A percentile compares a stretch with the other conserved stretches of the same genome.
phyloP scores from a whole-genome alignment of 2,113 vertebrate genomes.

The Lichenostomus cassidix region DNA sequence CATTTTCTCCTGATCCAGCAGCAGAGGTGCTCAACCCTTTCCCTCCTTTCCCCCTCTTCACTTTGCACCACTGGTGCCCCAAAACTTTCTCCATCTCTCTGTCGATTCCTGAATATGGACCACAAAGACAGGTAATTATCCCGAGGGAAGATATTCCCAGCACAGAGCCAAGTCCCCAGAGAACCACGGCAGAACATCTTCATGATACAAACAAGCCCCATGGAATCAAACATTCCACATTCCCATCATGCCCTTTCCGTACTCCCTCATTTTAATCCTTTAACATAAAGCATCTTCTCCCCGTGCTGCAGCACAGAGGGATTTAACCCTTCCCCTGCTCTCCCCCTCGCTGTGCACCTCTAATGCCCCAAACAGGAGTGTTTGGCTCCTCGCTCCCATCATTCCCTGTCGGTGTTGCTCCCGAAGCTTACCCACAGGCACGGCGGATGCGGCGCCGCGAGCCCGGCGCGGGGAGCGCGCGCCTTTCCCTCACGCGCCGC shows the following conservation, averaged over 20 bases:
- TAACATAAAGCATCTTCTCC: background rate
- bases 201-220: accelerated
- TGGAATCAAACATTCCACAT: accelerated
- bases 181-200: background rate
- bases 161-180: background rate
- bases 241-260: background rate
- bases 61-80: accelerated
- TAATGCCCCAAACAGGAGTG: background rate
- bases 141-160: background rate
- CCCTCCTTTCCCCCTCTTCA: too few species aligned
- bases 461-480: too few species aligned
- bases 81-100: accelerated
- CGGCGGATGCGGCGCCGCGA: accelerated
- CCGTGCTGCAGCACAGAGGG: too few species aligned
- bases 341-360: background rate
- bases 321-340: background rate
- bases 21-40: accelerated
- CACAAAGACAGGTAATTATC: background rate
- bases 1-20: accelerated
- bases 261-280: background rate
- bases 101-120: accelerated
- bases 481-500: too few species aligned
- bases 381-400: background rate
- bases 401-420: accelerated
- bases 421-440: accelerated